phyloP scores from a whole-genome alignment of 2,888 invertebrate species.

The Acleris sparsana region DNA sequence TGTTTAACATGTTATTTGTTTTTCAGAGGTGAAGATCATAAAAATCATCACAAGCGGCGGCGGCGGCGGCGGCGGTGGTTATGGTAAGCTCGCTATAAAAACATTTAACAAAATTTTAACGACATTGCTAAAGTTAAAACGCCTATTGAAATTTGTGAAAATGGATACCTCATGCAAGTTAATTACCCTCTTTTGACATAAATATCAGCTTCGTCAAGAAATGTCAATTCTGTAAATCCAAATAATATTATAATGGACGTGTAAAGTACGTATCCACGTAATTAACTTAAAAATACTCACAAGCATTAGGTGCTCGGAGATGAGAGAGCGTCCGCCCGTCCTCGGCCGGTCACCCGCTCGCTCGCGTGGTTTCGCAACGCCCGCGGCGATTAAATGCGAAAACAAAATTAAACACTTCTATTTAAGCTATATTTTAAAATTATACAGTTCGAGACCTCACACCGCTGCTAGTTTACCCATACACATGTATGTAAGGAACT shows the following conservation, averaged over 20 bases:
- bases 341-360: conserved; percentile 50
- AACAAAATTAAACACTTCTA: no score
- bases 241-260: no score
- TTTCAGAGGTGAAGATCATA: conserved; percentile 68
- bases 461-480: no score
- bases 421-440: no score
- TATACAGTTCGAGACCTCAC: no score
- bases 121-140: no score
- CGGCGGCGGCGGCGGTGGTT: conserved; percentile 53
- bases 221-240: no score
- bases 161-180: no score
- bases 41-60: conserved; percentile 66
- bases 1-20: conserved; percentile 16
- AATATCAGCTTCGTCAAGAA: no score
- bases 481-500: no score
- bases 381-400: conserved; percentile 8
- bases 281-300: conserved; percentile 6
- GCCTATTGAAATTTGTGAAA: no score
- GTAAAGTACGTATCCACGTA: not conserved
- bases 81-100: conserved; percentile 47
- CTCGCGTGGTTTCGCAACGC: conserved; percentile 45
- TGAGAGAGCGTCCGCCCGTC: conserved; percentile 29
- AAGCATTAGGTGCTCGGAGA: not conserved
- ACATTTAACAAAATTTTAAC: not conserved
- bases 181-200: no score